Evolutionary conservation across 2,113 vertebrate species (phyloP).

Genomic region (Chrysochloris asiatica): DNA sequence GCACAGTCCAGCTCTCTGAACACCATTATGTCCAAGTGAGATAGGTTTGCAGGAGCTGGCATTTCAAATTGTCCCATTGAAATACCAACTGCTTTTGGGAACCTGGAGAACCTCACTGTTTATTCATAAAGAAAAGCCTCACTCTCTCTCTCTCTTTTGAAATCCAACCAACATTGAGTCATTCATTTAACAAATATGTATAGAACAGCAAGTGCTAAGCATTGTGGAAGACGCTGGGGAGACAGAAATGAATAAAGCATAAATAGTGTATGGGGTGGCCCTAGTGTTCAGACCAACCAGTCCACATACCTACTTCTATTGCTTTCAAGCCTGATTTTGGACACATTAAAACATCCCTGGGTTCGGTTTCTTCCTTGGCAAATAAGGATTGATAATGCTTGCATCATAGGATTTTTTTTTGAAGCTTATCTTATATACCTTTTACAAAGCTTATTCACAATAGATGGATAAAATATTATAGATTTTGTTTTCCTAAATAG

Average conservation of each 20-base stretch:
- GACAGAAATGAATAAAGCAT: conserved; percentile 18
- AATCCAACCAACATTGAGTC: conserved; percentile 41
- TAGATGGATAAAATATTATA: neutral
- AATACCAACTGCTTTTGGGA: conserved; percentile 19
- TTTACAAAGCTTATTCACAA: neutral
- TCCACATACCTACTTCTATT: neutral
- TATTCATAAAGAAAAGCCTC: conserved; percentile 2
- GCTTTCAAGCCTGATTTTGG: neutral
- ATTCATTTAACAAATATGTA: conserved; percentile 12
- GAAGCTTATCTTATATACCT: neutral
- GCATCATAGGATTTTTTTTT: neutral
- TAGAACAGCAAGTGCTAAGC: neutral
- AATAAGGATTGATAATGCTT: neutral
- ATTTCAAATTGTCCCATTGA: neutral
- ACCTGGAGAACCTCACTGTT: conserved; percentile 3
- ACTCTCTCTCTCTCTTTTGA: neutral
- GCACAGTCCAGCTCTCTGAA: neutral
- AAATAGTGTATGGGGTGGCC: neutral
- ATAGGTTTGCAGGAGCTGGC: neutral
- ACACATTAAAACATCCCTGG: neutral
- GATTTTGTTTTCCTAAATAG: neutral
- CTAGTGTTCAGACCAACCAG: neutral
- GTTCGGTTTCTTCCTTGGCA: neutral
- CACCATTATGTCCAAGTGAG: neutral
- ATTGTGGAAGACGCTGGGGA: neutral